A percentile compares a stretch with the other conserved stretches of the same genome.
These are phyloP conservation scores for Antennarius striatus DNA, from an alignment of 2,113 vertebrate genomes.

Conservation along the genomic window DNA sequence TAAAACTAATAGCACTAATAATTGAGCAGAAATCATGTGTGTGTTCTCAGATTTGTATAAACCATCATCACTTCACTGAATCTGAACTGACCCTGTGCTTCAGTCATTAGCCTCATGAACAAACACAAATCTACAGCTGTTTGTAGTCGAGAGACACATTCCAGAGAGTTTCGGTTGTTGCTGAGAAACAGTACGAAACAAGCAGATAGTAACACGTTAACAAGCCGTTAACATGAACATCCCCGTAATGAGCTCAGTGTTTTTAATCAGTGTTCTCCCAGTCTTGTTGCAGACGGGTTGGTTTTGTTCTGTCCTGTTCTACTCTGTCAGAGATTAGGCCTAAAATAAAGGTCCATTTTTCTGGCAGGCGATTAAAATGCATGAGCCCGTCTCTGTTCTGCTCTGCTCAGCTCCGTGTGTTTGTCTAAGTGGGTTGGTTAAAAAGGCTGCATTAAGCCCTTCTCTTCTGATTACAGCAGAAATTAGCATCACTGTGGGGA, in stretches of 20 bases:
- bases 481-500: slow-evolving; percentile 84
- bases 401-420: slow-evolving; percentile 76
- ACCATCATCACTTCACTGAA: slow-evolving; percentile 11
- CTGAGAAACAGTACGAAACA: slow-evolving; percentile 38
- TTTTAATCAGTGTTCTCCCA: slow-evolving; percentile 58
- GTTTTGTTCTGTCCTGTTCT: slow-evolving; percentile 66
- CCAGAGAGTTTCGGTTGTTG: slow-evolving; percentile 21
- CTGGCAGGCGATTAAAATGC: slow-evolving; percentile 81
- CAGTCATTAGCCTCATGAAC: slow-evolving; percentile 2
- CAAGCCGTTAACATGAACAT: slow-evolving; percentile 61
- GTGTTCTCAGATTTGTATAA: slow-evolving; percentile 6
- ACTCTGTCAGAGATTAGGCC: slow-evolving; percentile 78
- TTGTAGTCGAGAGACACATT: slow-evolving; percentile 9
- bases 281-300: slow-evolving; percentile 53
- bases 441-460: slow-evolving; percentile 83
- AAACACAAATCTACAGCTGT: slow-evolving; percentile 6
- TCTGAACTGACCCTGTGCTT: slow-evolving; percentile 5
- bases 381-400: slow-evolving; percentile 74
- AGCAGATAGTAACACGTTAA: slow-evolving; percentile 38
- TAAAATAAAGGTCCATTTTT: slow-evolving; percentile 80
- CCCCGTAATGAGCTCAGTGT: slow-evolving; percentile 60
- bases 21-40: neutral
- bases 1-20: slow-evolving; percentile 6
- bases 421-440: slow-evolving; percentile 85
- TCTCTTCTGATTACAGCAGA: slow-evolving; percentile 83